Evolutionary conservation across 2,888 invertebrate species (phyloP), one percentile per base, ranked within the genome.

Genomic region (Pseudanteris insignis): DNA sequence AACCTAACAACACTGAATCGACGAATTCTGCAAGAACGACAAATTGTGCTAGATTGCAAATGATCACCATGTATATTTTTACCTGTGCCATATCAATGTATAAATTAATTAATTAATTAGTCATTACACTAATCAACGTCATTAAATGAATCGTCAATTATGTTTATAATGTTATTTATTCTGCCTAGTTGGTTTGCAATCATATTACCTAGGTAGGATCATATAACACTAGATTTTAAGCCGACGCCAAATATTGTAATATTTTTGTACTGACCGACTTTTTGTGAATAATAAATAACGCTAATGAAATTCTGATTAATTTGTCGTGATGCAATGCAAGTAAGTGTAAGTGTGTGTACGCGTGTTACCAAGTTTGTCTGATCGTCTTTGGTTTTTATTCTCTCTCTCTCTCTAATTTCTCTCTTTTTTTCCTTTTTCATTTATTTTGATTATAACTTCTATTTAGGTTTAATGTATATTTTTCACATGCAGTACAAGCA

Each of bases 261-360:
- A 77, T 76, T 77, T 77, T 76, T 77, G 77, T 77, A 77, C 68
- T 69, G 63, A 66, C 65, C 63, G 71, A 73, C 18, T 25, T 68
- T 67, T 72, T 73, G 69, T 70, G 72, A 73, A 70, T 41, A 68
- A 75, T 73, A 75, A 74, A 73, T 66, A 55, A 63, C 43, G 55
- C 60, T 63, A 36, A 54, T 55, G 41, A 55, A 57, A 47, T 48
- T 29, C 50, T 26, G 43, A 54, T 15, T 38, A 41, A 7, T 46
- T 47, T 63, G 47, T 63, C 61, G 65, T 60, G 51, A 43, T 40
- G 47, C 46, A 38, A 50, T 62, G 57, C 46, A 57, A 58, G 57
- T 58, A 51, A 41, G 58, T 37, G 44, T 54, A 57, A 53, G 40
- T 53, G 57, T 33, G 54, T 58, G 61, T 65, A 43, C 53, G 60